Percentiles rank a stretch among this genome's conserved stretches.
These are phyloP conservation scores for Caerostris darwini DNA, from an alignment of 1,140 invertebrate species.

Conservation along the genomic window DNA sequence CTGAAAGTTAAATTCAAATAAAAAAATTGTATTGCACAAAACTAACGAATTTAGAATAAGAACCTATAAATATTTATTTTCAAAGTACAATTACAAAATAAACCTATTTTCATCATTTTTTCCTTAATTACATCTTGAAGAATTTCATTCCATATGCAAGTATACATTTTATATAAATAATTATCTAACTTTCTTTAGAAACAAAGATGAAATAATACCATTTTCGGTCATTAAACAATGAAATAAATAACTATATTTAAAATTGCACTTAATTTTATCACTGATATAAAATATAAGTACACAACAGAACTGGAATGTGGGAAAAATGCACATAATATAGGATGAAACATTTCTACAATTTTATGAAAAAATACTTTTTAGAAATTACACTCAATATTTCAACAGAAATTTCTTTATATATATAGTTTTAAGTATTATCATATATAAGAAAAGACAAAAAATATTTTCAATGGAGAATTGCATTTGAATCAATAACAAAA, in stretches of 20 bases:
- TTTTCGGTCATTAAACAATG: background rate
- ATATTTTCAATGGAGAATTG: no score
- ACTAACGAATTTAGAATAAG: background rate
- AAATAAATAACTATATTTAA: background rate
- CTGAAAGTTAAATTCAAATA: background rate
- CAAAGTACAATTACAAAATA: conserved; percentile 5
- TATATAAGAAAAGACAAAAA: no score
- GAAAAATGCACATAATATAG: background rate
- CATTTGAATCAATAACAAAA: no score
- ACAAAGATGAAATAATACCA: background rate
- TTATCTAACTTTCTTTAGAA: background rate
- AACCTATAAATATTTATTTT: conserved; percentile 24
- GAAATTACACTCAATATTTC: background rate
- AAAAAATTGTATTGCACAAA: background rate
- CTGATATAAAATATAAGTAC: background rate
- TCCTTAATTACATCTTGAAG: background rate
- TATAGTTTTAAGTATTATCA: no score
- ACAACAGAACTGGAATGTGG: conserved; percentile 14
- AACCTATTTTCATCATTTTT: background rate
- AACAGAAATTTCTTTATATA: background rate
- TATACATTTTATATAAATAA: background rate
- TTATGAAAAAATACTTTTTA: background rate
- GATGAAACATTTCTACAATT: background rate
- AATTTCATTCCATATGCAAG: background rate
- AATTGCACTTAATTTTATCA: background rate